Evolutionary conservation across 1,140 invertebrate genomes (phyloP), one percentile per base, ranked within the genome.

Genomic region (Lordiphosa mommai): DNA sequence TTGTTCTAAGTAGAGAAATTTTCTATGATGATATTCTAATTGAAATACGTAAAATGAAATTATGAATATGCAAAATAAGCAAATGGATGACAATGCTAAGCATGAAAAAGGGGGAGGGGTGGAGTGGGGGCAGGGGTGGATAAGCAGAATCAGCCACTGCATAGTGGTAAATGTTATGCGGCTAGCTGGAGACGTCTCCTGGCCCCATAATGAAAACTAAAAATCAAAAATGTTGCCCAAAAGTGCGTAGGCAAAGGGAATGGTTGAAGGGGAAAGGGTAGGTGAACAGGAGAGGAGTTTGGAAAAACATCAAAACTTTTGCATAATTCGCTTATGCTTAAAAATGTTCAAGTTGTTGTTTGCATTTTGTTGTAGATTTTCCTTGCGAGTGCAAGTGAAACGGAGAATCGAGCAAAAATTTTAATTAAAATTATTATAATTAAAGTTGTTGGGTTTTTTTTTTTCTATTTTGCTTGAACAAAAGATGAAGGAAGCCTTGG

Each of bases 61-160:
- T 84, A 84, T 84, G 77, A 84, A 84, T 84, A 84, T 84, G 77
- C 77, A 84, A 84, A 84, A 77, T 84, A 84, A 84, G 77, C 77
- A 84, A 84, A 85, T 84, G 77, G 77, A 77, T 84, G 77, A 84
- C 77, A 84, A 84, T 84, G 77, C 77, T 84, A 58, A 77, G 77
- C 72, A 84, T 29, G 41, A 5, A 14, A 32, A 2, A 9, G 17
- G 33, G 3, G 2, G 4, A 13, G 14, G n/a, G 3, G 14, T n/a
- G n/a, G 40, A 2, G 50, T 8, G 8, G 41, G 10, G 20, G 13
- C 10, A 5, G 7, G 16, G 34, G 2, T 4, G n/a, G 10, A 52
- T 52, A n/a, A 27, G 38, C 32, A 14, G 38, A 44, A 46, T 51
- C 55, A 61, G 49, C 55, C 63, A 72, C 59, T 79, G 64, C 61